phyloP scores from a whole-genome alignment of 2,797 vertebrate genomes.

The Tamandua tetradactyla region DNA sequence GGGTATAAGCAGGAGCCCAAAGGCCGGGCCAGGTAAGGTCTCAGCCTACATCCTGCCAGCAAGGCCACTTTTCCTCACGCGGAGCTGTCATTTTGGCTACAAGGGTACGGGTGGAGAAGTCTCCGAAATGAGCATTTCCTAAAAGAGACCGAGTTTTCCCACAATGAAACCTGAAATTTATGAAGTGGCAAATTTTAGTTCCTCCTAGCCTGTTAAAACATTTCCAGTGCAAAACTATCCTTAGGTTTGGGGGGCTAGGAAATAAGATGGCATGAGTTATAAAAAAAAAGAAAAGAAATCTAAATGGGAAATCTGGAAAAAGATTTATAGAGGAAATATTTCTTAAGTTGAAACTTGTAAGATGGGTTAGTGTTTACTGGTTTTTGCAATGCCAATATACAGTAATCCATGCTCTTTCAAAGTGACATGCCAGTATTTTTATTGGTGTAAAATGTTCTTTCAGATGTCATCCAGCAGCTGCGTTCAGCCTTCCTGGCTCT shows the following conservation, averaged over 20 bases:
- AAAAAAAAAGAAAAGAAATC: neutral
- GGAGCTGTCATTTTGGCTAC: neutral
- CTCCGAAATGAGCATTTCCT: neutral
- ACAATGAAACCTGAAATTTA: neutral
- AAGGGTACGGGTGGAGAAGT: neutral
- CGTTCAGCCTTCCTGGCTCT: neutral
- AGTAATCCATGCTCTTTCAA: neutral
- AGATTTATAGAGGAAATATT: neutral
- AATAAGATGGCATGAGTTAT: neutral
- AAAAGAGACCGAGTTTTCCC: neutral
- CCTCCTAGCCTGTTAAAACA: neutral
- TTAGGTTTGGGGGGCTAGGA: neutral
- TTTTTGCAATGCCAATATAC: neutral
- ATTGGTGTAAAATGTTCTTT: neutral
- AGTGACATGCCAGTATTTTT: neutral
- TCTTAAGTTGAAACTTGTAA: neutral
- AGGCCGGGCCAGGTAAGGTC: neutral
- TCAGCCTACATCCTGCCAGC: neutral
- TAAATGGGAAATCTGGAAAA: neutral
- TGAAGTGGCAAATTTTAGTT: neutral
- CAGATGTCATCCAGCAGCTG: neutral
- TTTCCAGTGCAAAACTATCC: neutral
- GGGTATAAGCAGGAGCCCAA: neutral
- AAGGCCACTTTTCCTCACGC: neutral
- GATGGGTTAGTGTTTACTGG: neutral